Base-by-base conservation (phyloP, 1,140 invertebrate species). In the Cataglyphis hispanica region DNA sequence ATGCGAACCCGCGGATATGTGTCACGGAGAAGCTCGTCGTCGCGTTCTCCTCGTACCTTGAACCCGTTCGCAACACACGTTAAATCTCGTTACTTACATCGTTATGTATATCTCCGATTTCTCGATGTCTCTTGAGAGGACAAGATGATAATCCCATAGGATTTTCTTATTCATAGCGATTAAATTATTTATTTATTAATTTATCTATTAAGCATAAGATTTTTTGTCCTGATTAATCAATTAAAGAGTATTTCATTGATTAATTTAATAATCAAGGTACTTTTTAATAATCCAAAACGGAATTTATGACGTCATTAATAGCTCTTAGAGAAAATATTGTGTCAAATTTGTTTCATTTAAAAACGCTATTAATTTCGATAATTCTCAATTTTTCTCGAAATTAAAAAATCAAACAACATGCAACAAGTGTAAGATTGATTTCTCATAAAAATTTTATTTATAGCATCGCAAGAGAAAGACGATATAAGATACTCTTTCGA, bases 1-100 rank as follows among this genome's bases (percentile, higher is more conserved):
- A 85, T 86, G 81, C 75, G 87, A 85, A 91, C 88, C 87, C 88
- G 86, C 91, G 91, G 58, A 90, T 61, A 69, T 80, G 56, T 69
- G 60, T 56, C 80, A 80, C 74, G 64, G 85, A 86, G 67, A 90
- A 85, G 56, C 84, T 89, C 61, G 40, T 89, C 61, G 40, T 66
- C 81, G 72, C 85, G 76, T 64, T 43, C 78, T 43, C 80, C 76
- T n/a, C 37, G 60, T 60, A 80, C 86, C 84, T 88, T 91, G 89
- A 91, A 90, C 88, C 88, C 74, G 70, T 88, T 88, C 63, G 77
- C 78, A 34, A 50, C 46, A 61, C 53, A 34, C 6, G 34, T 13
- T 56, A 72, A 81, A 60, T 60, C 53, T 58, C 25, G 46, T 13
- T 69, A 22, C 16, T 6, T 50, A n/a, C n/a, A n/a, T n/a, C n/a